These are phyloP conservation scores for Eonycteris spelaea DNA, from an alignment of 2,113 vertebrate species.

Conservation along the genomic window DNA sequence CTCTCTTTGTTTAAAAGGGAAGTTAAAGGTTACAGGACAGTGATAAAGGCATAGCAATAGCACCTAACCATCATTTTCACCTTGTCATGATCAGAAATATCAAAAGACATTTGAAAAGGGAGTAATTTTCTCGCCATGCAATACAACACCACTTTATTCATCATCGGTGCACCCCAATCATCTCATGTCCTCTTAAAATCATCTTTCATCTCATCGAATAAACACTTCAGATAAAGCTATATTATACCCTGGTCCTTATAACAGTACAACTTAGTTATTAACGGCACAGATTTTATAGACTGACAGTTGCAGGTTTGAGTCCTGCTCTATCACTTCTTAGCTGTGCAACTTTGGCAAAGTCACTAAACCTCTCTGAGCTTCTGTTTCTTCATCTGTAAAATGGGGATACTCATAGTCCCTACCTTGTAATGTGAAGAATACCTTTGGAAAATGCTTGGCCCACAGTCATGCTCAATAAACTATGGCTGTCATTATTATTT, in stretches of 20 bases:
- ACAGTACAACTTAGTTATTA: rapidly evolving
- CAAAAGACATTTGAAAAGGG: neutral
- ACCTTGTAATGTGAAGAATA: neutral
- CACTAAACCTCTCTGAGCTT: neutral
- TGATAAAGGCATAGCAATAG: neutral
- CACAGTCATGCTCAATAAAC: neutral
- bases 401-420: neutral
- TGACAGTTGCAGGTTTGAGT: neutral
- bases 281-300: neutral
- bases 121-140: neutral
- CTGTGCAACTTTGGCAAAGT: neutral
- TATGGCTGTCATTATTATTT: neutral
- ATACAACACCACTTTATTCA: rapidly evolving
- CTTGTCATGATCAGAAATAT: neutral
- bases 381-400: neutral
- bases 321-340: neutral
- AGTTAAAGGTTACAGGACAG: neutral
- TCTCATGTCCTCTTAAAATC: too few species aligned
- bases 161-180: neutral
- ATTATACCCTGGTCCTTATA: neutral
- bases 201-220: neutral
- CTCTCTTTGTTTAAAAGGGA: neutral
- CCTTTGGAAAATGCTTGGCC: neutral
- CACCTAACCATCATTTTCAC: neutral
- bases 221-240: neutral